Percentiles rank a stretch among this genome's conserved stretches.
phyloP scores from a whole-genome alignment of 2,888 invertebrate species.

The Lycophotia porphyrea region DNA sequence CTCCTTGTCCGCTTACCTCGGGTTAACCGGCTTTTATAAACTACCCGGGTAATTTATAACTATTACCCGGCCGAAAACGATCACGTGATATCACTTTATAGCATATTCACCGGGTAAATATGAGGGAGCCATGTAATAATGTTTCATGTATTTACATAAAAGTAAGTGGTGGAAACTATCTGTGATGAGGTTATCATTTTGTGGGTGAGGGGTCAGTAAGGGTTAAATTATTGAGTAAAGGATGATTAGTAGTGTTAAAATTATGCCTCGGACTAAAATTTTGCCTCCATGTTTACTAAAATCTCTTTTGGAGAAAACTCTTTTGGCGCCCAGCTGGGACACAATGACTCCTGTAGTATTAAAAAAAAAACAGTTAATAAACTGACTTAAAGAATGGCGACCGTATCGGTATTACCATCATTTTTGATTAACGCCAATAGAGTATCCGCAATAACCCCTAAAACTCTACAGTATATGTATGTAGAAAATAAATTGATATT shows the following conservation, averaged over 20 bases:
- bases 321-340: not conserved
- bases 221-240: constrained; percentile 31
- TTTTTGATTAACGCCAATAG: not conserved
- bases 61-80: constrained; percentile 89
- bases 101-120: constrained; percentile 88
- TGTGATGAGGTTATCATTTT: constrained; percentile 36
- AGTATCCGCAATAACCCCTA: not conserved
- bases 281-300: not conserved
- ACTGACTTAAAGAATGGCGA: not conserved
- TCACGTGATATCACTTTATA: constrained; percentile 90
- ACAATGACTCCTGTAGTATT: not conserved
- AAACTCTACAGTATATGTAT: not conserved
- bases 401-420: not conserved
- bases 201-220: constrained; percentile 26
- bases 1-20: constrained; percentile 89
- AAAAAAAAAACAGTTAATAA: not conserved
- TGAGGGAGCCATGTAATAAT: constrained; percentile 84
- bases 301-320: not conserved
- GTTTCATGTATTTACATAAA: constrained; percentile 76
- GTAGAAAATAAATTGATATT: not conserved
- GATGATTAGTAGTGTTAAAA: constrained; percentile 6
- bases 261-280: not conserved
- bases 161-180: constrained; percentile 68
- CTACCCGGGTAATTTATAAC: constrained; percentile 90
- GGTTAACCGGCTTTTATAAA: constrained; percentile 91